Conservation (phyloP, 2,113 vertebrate genomes). For the Serinus canaria region DNA sequence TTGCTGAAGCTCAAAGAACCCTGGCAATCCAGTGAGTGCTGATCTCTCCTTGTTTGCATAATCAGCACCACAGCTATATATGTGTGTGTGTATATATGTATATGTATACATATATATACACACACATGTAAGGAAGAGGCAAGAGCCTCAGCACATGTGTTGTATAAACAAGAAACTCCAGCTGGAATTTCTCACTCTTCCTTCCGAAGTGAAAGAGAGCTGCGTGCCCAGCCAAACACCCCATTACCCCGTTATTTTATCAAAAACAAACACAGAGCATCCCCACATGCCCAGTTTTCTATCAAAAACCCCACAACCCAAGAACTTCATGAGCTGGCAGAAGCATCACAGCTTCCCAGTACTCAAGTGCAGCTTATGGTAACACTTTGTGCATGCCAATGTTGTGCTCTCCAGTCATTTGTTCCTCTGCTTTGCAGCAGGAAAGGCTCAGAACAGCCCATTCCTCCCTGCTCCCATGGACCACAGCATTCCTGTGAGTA, state of each 20-base stretch:
- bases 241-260: background rate
- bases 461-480: background rate
- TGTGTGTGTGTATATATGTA: too few relatives aligned
- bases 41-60: background rate
- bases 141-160: background rate
- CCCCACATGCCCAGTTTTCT: background rate
- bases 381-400: background rate
- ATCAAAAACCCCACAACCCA: background rate
- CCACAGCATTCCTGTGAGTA: background rate
- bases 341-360: background rate
- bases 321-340: background rate
- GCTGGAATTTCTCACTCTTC: constrained; percentile 1
- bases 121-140: background rate
- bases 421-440: background rate
- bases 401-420: background rate
- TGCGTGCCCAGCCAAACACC: background rate
- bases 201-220: background rate
- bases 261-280: background rate
- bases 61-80: background rate
- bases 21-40: background rate
- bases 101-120: fast-evolving
- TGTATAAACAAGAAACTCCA: background rate
- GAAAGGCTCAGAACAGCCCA: background rate
- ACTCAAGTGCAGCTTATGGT: background rate
- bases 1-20: background rate